Percentiles rank a stretch among this genome's conserved stretches.
phyloP scores from a whole-genome alignment of 2,888 invertebrate genomes.

The Agrochola lychnidis region DNA sequence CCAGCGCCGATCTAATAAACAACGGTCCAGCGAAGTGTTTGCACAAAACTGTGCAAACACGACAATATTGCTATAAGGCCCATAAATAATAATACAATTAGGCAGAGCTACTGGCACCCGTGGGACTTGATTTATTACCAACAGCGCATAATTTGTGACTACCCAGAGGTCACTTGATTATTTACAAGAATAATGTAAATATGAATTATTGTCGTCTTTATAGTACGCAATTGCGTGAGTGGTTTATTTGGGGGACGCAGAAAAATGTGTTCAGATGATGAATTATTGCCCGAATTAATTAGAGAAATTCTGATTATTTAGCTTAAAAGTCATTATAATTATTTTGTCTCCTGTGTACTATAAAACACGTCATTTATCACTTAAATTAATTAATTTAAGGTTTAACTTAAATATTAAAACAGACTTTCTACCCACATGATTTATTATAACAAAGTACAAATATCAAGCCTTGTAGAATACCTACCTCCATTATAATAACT shows the following conservation, averaged over 20 bases:
- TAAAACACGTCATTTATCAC: background rate
- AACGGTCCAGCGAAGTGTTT: conserved; percentile 70
- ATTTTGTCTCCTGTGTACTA: conserved; percentile 13
- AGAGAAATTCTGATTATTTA: conserved; percentile 7
- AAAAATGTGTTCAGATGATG: conserved; percentile 16
- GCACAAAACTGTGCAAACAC: conserved; percentile 71
- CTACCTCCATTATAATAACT: conserved; percentile 53
- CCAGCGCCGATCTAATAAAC: conserved; percentile 56
- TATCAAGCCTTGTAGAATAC: conserved; percentile 12
- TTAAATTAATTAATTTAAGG: background rate
- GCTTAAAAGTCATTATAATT: conserved; percentile 5
- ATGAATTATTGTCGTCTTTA: conserved; percentile 57
- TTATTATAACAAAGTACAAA: conserved; percentile 9
- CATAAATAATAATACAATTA: conserved; percentile 85
- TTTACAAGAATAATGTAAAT: conserved; percentile 59
- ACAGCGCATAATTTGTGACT: conserved; percentile 71
- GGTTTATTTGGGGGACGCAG: conserved; percentile 25
- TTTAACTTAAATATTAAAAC: background rate
- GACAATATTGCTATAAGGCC: conserved; percentile 74
- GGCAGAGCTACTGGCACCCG: conserved; percentile 70
- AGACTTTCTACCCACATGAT: conserved; percentile 2
- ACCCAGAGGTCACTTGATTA: conserved; percentile 64
- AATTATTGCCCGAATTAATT: conserved; percentile 27
- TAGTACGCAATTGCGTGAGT: conserved; percentile 23
- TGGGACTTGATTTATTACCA: conserved; percentile 76